These are phyloP conservation scores for Leucoraja ocellata DNA, from an alignment of 2,797 vertebrate genomes.

Conservation along the genomic window DNA sequence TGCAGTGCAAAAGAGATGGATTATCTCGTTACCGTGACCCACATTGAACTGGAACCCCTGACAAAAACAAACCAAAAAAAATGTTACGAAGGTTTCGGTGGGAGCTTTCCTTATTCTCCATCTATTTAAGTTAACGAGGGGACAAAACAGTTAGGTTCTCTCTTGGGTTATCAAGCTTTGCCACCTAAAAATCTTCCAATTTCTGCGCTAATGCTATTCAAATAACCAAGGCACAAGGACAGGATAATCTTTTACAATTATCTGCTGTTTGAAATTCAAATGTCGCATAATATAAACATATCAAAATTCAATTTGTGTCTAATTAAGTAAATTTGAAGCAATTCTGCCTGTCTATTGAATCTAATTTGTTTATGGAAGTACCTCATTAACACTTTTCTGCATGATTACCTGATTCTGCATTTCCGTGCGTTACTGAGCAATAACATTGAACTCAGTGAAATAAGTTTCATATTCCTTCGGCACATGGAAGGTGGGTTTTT, in stretches of 20 bases:
- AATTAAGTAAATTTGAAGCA: not conserved
- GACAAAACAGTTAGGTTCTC: not conserved
- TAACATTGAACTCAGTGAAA: not conserved
- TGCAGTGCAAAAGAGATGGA: not conserved
- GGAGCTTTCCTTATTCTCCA: not conserved
- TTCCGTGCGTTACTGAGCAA: not conserved
- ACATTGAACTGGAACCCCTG: not conserved
- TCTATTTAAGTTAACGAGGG: not conserved
- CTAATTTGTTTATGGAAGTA: not conserved
- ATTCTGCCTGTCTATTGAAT: not conserved
- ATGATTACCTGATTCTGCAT: not conserved
- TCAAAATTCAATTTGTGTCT: not conserved
- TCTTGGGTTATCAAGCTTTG: not conserved
- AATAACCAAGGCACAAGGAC: not conserved
- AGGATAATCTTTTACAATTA: not conserved
- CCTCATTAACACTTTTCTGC: not conserved
- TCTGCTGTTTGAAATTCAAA: conserved; percentile 6
- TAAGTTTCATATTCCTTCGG: not conserved
- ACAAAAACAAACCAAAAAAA: not conserved
- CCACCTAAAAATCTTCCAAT: not conserved
- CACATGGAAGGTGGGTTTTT: no score
- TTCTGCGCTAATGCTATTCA: not conserved
- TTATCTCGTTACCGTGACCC: not conserved
- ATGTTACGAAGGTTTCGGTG: not conserved
- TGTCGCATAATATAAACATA: not conserved